Base-by-base conservation (phyloP, 2,888 invertebrate species). In the Acleris literana region DNA sequence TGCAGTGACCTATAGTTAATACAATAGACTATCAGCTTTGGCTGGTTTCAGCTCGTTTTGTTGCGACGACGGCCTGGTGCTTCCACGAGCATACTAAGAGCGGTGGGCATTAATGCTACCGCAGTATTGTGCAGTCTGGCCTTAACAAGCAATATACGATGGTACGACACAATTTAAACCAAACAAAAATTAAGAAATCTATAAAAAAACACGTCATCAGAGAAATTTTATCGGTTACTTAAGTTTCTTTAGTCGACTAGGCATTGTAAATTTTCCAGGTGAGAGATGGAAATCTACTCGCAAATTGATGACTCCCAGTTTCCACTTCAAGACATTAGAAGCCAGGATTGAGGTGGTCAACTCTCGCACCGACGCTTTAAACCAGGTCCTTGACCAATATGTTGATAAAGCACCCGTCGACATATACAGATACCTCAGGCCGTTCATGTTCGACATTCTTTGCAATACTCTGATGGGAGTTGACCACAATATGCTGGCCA, bases 361-460 rank as follows among this genome's bases (percentile, higher is more conserved):
- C 66, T 66, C 70, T 18, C 64, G 75, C 29, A 73, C 72, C 53
- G 71, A 74, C 5, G 67, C 64, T 16, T 73, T 81, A 20, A 69
- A 77, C 58, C 68, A 73, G 20, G 64, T 75, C 17, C 68, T 81
- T 2, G 75, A 76, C 52, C 58, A 65, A 39, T 64, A 68, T 39
- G 65, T 68, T 1, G 74, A 70, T 39, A 71, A 71, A 43, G 68
- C 59, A 1, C 69, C 71, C 2, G 69, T 80, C 22, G 75, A 79
- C 25, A 53, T 80, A 25, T 79, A 80, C 59, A 72, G 72, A 25
- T 80, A 77, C 66, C 64, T 80, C 6, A 71, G 74, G 22, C 80
- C 81, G 0, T 79, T 72, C 59, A 80, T 80, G 80, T 78, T 75
- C 51, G 81, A 81, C 58, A 72, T 78, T 6, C 49, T 81, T 18